Evolutionary conservation across 2,797 vertebrate species (phyloP).

Genomic region (Coreius guichenoti): DNA sequence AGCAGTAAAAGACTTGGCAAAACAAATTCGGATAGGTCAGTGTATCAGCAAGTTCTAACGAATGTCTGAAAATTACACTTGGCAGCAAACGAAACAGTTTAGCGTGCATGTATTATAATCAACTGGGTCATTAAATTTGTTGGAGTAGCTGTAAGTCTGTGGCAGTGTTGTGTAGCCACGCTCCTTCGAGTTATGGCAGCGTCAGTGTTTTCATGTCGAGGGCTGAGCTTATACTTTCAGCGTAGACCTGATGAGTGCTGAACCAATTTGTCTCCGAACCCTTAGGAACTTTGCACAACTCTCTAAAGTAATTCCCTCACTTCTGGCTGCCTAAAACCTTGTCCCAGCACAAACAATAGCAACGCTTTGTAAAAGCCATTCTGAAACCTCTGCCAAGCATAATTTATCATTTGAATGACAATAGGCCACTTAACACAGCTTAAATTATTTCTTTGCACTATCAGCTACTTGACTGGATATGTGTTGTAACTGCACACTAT

Average conservation of each 20-base stretch:
- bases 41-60: constrained; percentile 13
- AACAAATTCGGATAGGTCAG: constrained; percentile 6
- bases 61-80: constrained; percentile 25
- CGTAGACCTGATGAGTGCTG: constrained; percentile 69
- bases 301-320: constrained; percentile 81
- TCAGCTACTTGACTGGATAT: constrained; percentile 76
- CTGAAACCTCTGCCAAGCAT: constrained; percentile 83
- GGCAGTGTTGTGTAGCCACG: constrained; percentile 44
- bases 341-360: constrained; percentile 81
- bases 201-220: constrained; percentile 60
- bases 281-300: constrained; percentile 76
- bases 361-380: constrained; percentile 81
- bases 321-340: constrained; percentile 77
- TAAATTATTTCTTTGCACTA: constrained; percentile 80
- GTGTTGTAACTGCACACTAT: constrained; percentile 77
- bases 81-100: constrained; percentile 35
- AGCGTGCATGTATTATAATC: constrained; percentile 36
- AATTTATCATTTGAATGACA: constrained; percentile 87
- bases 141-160: constrained; percentile 36
- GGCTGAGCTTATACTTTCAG: constrained; percentile 65
- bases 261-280: constrained; percentile 82
- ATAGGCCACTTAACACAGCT: constrained; percentile 80
- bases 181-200: constrained; percentile 48
- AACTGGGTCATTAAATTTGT: constrained; percentile 34
- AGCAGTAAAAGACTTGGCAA: neutral